Evolutionary conservation across 2,888 invertebrate species (phyloP), one percentile per base, ranked within the genome.

Genomic region (Troilus luridus): DNA sequence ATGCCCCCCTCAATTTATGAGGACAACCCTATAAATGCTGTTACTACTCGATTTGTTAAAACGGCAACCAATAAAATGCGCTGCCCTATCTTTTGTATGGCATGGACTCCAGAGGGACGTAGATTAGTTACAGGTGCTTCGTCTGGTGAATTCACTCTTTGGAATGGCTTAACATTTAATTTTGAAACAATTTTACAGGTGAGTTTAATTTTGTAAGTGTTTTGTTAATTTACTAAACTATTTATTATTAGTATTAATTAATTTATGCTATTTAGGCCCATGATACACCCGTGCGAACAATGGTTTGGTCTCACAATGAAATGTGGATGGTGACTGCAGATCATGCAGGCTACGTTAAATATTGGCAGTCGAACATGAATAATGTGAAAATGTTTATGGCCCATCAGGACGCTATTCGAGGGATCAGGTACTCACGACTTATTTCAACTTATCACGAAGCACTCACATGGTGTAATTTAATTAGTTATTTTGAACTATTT

Each of bases 331-430:
- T 99, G 92, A 99, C 99, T 0, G 99, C 98, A 54, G 99, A 99
- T 95, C 99, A 99, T 94, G 97, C 97, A 90, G 99, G 99, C 92
- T 99, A 98, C 94, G 98, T 99, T 93, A 99, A 99, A 94, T 99
- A 99, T 95, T 99, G 99, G 99, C 99, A 99, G 95, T 98, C 99
- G 93, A 99, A 99, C 95, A 99, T 99, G 99, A 99, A 99, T 95
- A 99, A 99, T 95, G 99, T 99, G 91, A 99, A 99, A 96, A 99
- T 99, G 99, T 99, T 98, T 95, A 99, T 99, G 95, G 99, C 99
- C 91, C 99, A 99, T 95, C 99, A 99, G 96, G 99, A 99, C 96
- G 98, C 99, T 93, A 97, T 99, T 93, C 96, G 99, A 95, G 99
- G 99, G 95, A 97, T 99, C 96, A 98, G 98, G 98, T 98, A 97